These are phyloP conservation scores for Lomographa bimaculata DNA, from an alignment of 2,888 invertebrate genomes.

Conservation along the genomic window DNA sequence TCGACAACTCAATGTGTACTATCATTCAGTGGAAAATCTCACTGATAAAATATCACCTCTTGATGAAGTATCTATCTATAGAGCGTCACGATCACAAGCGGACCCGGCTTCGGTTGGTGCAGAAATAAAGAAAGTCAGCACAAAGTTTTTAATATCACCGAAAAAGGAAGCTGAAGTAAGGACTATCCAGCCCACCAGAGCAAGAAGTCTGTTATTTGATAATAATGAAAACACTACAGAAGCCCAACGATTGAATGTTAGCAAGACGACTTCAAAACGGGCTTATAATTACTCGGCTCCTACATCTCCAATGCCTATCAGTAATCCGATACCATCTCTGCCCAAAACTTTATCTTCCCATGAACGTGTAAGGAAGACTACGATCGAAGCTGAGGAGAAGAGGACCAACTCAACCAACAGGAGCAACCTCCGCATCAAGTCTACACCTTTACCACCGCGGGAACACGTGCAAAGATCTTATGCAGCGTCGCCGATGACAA, in stretches of 20 bases:
- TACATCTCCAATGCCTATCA: slow-evolving; percentile 65
- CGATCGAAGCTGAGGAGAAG: slow-evolving; percentile 69
- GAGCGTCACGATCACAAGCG: slow-evolving; percentile 54
- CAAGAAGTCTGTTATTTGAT: slow-evolving; percentile 69
- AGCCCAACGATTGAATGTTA: slow-evolving; percentile 22
- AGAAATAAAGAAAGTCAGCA: slow-evolving; percentile 75
- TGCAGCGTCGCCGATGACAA: slow-evolving; percentile 29
- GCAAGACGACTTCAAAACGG: slow-evolving; percentile 40
- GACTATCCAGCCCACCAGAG: slow-evolving; percentile 70
- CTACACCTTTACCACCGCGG: slow-evolving; percentile 45
- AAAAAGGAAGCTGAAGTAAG: slow-evolving; percentile 77
- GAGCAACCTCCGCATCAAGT: slow-evolving; percentile 45
- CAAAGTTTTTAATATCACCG: slow-evolving; percentile 72
- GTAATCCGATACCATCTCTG: slow-evolving; percentile 68
- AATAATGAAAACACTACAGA: slow-evolving; percentile 35
- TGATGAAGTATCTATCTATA: slow-evolving; percentile 64
- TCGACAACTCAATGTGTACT: slow-evolving; percentile 67
- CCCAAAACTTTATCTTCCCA: slow-evolving; percentile 73
- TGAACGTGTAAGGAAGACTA: slow-evolving; percentile 64
- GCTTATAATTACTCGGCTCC: slow-evolving; percentile 77
- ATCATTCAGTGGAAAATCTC: slow-evolving; percentile 71
- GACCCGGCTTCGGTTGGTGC: slow-evolving; percentile 72
- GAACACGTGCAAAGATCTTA: slow-evolving; percentile 37
- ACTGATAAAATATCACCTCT: slow-evolving; percentile 56
- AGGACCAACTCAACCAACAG: slow-evolving; percentile 57